A percentile compares a stretch with the other conserved stretches of the same genome.
These are phyloP conservation scores for Typhlichthys eigenmanni DNA, from an alignment of 2,797 vertebrate genomes.

Conservation along the genomic window DNA sequence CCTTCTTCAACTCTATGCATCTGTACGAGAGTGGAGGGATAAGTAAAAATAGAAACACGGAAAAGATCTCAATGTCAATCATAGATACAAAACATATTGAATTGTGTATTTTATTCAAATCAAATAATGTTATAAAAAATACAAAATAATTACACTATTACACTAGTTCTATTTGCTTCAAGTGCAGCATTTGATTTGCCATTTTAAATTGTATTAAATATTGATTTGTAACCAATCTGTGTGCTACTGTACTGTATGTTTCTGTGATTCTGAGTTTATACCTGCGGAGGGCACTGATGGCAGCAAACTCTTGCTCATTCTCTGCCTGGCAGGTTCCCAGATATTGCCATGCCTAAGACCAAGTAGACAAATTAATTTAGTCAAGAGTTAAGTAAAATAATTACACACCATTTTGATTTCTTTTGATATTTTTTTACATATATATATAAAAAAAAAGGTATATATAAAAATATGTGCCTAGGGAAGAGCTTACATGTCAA, in stretches of 20 bases:
- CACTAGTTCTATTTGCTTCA: background rate
- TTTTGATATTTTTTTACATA: too few relatives aligned
- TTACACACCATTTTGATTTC: too few relatives aligned
- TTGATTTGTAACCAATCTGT: background rate
- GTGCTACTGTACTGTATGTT: background rate
- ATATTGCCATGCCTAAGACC: slow-evolving; percentile 93
- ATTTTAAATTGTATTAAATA: background rate
- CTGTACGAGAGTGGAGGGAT: slow-evolving; percentile 56
- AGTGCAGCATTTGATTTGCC: too few relatives aligned
- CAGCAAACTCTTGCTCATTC: slow-evolving; percentile 96
- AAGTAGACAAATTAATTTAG: background rate
- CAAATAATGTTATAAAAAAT: too few relatives aligned
- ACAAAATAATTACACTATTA: background rate
- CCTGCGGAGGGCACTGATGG: slow-evolving; percentile 96
- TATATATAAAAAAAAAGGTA: too few relatives aligned
- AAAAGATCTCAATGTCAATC: background rate
- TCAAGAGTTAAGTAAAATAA: too few relatives aligned
- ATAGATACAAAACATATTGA: background rate
- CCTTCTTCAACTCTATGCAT: slow-evolving; percentile 93
- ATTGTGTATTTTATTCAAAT: too few relatives aligned
- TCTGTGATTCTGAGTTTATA: slow-evolving; percentile 62
- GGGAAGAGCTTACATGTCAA: background rate
- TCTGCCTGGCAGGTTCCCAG: slow-evolving; percentile 97
- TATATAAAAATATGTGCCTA: background rate
- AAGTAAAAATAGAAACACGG: background rate